A percentile compares a stretch with the other conserved stretches of the same genome.
phyloP scores from a whole-genome alignment of 2,888 invertebrate genomes.

The Epistrophella euchroma region DNA sequence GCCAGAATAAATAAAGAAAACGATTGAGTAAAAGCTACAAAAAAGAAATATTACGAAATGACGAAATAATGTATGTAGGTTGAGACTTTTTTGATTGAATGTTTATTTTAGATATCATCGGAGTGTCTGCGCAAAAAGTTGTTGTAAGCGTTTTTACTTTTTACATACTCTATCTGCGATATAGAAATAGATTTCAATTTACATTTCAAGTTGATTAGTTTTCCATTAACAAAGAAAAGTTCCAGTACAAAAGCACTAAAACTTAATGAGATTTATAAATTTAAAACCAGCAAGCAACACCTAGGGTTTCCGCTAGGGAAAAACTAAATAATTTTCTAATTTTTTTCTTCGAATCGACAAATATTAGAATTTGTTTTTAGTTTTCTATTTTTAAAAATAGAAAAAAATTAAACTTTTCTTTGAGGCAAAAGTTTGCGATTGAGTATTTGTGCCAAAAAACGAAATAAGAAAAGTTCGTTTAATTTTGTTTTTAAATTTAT shows the following conservation, averaged over 20 bases:
- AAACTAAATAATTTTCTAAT: constrained; percentile 15
- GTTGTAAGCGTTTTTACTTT: neutral
- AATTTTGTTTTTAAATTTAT: constrained; percentile 47
- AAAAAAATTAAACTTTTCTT: constrained; percentile 40
- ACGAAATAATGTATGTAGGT: neutral
- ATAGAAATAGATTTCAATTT: neutral
- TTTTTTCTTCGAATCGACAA: neutral
- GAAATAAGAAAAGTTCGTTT: constrained; percentile 4
- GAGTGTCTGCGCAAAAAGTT: constrained; percentile 13
- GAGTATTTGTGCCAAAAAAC: constrained; percentile 57
- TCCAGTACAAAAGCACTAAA: neutral
- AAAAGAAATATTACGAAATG: constrained; percentile 13
- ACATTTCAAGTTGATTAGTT: constrained; percentile 9
- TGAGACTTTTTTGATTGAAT: constrained; percentile 23
- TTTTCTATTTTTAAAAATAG: constrained; percentile 59
- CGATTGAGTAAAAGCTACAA: constrained; percentile 9
- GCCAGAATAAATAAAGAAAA: neutral
- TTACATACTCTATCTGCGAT: neutral
- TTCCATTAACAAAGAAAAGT: neutral
- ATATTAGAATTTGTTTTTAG: constrained; percentile 10
- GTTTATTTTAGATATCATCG: constrained; percentile 18
- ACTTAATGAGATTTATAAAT: neutral
- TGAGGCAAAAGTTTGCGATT: constrained; percentile 52
- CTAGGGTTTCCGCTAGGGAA: constrained; percentile 10
- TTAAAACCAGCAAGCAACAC: neutral